Evolutionary conservation across 2,113 vertebrate genomes (phyloP).

Genomic region (Hydrolagus affinis): DNA sequence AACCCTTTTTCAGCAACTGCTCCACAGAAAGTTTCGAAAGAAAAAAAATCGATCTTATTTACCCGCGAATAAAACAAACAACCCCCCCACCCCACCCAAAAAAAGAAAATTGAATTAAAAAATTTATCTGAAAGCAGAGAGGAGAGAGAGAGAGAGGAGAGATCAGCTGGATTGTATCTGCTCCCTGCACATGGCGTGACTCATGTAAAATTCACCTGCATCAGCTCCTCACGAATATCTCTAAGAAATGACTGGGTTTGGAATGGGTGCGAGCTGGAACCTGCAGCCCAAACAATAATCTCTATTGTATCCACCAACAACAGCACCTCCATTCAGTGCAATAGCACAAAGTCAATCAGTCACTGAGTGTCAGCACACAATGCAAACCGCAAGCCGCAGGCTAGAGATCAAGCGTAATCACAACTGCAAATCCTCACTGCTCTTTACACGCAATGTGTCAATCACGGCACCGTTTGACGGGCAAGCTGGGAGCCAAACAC

Average conservation of each 20-base stretch:
- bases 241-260: constrained; percentile 33
- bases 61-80: too few species aligned
- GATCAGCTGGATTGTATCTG: constrained; percentile 25
- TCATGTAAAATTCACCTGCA: constrained; percentile 74
- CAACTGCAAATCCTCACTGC: constrained; percentile 45
- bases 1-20: too few species aligned
- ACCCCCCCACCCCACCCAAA: too few species aligned
- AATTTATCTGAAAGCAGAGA: background rate
- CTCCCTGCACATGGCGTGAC: constrained; percentile 55
- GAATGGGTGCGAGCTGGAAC: constrained; percentile 59
- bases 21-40: too few species aligned
- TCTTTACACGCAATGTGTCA: constrained; percentile 63
- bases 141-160: background rate
- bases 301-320: constrained; percentile 65
- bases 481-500: constrained; percentile 7
- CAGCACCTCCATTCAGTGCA: constrained; percentile 52
- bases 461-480: constrained; percentile 40
- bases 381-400: constrained; percentile 54
- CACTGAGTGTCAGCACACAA: constrained; percentile 54
- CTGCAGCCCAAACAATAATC: constrained; percentile 68
- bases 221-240: constrained; percentile 59
- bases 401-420: constrained; percentile 34
- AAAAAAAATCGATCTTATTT: too few species aligned
- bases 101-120: background rate
- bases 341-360: constrained; percentile 55